Evolutionary conservation across 2,888 invertebrate species (phyloP).

Genomic region (Andrena praecox): DNA sequence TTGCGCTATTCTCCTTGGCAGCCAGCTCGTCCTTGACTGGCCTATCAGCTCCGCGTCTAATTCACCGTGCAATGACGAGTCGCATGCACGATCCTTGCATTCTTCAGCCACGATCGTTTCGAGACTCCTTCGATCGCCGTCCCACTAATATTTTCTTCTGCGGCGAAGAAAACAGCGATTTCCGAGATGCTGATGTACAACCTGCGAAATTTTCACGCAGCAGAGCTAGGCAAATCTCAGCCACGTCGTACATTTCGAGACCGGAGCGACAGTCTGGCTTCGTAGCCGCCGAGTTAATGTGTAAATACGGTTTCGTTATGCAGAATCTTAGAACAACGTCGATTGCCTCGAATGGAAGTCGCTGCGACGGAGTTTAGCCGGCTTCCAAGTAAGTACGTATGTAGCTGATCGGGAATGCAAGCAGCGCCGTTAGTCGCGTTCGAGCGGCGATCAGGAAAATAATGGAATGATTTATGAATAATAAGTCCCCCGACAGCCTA

Average conservation of each 20-base stretch:
- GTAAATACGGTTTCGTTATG: no score
- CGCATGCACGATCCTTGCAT: slow-evolving; percentile 25
- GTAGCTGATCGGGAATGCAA: slow-evolving; percentile 11
- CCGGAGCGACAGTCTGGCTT: no score
- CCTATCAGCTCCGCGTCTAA: slow-evolving; percentile 70
- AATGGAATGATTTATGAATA: slow-evolving; percentile 48
- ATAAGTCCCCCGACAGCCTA: slow-evolving; percentile 10
- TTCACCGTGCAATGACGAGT: slow-evolving; percentile 63
- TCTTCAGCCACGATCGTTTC: slow-evolving; percentile 15
- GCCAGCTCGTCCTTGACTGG: slow-evolving; percentile 67
- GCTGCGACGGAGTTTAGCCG: no score
- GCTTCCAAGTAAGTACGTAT: no score
- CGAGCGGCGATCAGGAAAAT: slow-evolving; percentile 18
- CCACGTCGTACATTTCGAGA: no score
- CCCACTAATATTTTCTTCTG: neutral
- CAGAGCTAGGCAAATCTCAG: neutral
- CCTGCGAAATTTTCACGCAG: neutral
- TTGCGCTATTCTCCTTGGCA: slow-evolving; percentile 67
- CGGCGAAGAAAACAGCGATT: no score
- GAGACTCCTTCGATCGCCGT: slow-evolving; percentile 25
- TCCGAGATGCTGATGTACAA: no score
- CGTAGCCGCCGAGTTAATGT: no score
- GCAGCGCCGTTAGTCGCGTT: slow-evolving; percentile 24
- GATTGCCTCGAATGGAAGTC: no score
- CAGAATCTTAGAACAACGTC: no score